A percentile compares a stretch with the other conserved stretches of the same genome.
phyloP scores from a whole-genome alignment of 2,797 vertebrate genomes.

The Mormyrops attenuatus region DNA sequence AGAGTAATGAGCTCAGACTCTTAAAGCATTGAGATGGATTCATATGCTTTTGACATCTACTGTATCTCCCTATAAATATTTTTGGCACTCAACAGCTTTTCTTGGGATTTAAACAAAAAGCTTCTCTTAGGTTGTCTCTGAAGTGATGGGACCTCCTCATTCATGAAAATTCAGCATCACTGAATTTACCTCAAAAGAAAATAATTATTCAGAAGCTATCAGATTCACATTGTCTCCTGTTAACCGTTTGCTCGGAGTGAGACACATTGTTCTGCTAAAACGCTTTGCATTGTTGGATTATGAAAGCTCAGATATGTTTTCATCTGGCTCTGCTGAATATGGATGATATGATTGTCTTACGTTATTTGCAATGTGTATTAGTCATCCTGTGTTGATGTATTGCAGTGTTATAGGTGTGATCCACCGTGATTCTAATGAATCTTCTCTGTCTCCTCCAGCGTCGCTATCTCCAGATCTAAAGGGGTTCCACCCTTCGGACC shows the following conservation, averaged over 20 bases:
- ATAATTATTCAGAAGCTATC: neutral
- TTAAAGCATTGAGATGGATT: constrained; percentile 22
- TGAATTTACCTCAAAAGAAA: neutral
- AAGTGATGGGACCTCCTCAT: neutral
- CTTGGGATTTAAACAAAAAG: neutral
- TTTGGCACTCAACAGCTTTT: constrained; percentile 36
- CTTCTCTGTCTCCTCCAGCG: constrained; percentile 58
- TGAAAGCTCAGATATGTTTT: neutral
- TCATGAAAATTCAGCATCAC: neutral
- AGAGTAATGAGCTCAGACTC: constrained; percentile 29
- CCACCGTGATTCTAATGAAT: constrained; percentile 6
- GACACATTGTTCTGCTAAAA: neutral
- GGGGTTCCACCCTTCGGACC: constrained; percentile 93
- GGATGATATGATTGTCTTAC: neutral
- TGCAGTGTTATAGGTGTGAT: neutral
- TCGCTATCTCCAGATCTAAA: constrained; percentile 93
- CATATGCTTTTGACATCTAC: constrained; percentile 40
- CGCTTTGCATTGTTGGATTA: neutral
- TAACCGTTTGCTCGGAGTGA: neutral
- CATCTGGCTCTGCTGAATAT: neutral
- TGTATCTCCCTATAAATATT: constrained; percentile 35
- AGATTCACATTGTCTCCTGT: neutral
- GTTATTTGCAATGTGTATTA: neutral
- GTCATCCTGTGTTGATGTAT: neutral
- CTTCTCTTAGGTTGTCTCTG: neutral